Percentiles rank a stretch among this genome's conserved stretches.
Evolutionary conservation across 2,113 vertebrate genomes (phyloP).

Genomic region (Apteryx owenii): DNA sequence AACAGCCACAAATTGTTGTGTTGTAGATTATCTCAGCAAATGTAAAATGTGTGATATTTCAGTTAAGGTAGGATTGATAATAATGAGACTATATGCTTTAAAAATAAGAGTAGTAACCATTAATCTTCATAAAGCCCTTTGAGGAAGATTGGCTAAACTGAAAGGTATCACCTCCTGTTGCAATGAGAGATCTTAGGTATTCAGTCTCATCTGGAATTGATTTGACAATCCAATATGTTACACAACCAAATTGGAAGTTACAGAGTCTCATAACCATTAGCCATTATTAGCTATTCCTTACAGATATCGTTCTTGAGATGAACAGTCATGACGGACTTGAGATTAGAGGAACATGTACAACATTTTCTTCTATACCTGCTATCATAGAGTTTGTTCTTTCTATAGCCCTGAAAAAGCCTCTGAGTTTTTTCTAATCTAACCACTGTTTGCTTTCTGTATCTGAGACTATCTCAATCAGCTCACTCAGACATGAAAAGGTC

Average conservation of each 20-base stretch:
- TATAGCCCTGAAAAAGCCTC: not conserved
- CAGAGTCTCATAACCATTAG: not conserved
- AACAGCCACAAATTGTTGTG: not conserved
- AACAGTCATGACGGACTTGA: not conserved
- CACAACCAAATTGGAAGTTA: not conserved
- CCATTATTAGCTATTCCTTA: not conserved
- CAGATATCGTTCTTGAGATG: not conserved
- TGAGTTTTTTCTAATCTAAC: not conserved
- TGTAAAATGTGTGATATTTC: slow-evolving; percentile 26
- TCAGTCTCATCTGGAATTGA: not conserved
- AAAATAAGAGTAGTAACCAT: not conserved
- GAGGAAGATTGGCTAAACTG: not conserved
- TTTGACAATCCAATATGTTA: not conserved
- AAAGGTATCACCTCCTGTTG: not conserved
- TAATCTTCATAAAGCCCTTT: not conserved
- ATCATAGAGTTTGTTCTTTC: not conserved
- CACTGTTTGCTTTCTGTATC: not conserved
- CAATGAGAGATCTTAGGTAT: not conserved
- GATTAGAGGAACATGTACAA: not conserved
- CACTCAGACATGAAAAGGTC: not conserved
- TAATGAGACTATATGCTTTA: slow-evolving; percentile 3
- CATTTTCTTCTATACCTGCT: not conserved
- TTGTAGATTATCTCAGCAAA: not conserved
- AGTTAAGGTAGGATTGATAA: not conserved
- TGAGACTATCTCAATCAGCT: not conserved